phyloP scores from a whole-genome alignment of 2,113 vertebrate genomes.

The Lepidothrix coronata region DNA sequence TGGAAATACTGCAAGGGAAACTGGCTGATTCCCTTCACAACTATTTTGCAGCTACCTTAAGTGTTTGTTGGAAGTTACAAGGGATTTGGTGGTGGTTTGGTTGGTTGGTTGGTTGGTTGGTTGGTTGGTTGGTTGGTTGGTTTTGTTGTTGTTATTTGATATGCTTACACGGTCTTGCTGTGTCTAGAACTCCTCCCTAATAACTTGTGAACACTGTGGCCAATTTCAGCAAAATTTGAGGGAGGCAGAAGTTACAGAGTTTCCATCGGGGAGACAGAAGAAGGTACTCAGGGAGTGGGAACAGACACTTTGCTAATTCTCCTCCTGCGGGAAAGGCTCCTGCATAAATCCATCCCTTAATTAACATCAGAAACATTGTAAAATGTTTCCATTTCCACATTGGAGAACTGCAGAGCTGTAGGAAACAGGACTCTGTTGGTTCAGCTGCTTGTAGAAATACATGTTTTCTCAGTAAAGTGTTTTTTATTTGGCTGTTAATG shows the following conservation, averaged over 20 bases:
- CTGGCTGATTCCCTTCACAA: not conserved
- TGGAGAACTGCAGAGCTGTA: not conserved
- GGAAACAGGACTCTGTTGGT: not conserved
- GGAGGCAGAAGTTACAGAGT: not conserved
- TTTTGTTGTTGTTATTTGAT: not conserved
- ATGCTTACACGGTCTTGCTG: not conserved
- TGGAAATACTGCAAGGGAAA: not conserved
- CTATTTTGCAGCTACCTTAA: not conserved
- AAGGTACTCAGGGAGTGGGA: not conserved
- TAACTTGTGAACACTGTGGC: not conserved
- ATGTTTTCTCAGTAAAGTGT: not conserved
- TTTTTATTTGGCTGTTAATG: not conserved
- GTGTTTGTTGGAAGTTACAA: not conserved
- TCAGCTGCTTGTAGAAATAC: slow-evolving; percentile 27
- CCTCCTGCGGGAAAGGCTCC: not conserved
- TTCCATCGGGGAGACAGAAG: not conserved
- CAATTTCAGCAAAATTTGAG: not conserved
- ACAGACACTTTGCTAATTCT: not conserved
- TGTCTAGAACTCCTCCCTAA: not conserved
- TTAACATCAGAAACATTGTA: not conserved
- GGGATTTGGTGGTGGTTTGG: not conserved
- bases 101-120: not conserved
- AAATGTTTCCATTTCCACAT: not conserved
- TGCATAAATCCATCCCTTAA: not conserved
- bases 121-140: too few species aligned